Evolutionary conservation across 2,113 vertebrate species (phyloP).

Genomic region (Sula dactylatra): DNA sequence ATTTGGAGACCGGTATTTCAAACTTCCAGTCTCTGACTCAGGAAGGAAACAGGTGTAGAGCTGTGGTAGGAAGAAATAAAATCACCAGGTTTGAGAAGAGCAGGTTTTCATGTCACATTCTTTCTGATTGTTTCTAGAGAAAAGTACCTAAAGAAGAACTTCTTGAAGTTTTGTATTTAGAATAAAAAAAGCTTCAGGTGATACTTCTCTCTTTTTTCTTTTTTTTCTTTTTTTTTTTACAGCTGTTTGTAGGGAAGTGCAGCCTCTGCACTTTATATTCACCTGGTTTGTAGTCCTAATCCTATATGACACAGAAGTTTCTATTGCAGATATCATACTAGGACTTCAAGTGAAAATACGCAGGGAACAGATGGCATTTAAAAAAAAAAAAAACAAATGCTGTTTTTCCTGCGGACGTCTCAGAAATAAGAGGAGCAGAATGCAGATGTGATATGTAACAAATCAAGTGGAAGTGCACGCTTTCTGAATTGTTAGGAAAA

Average conservation of each 20-base stretch:
- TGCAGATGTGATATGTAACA: slow-evolving; percentile 1
- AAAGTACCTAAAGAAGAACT: background rate
- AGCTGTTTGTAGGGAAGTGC: background rate
- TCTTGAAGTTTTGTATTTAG: background rate
- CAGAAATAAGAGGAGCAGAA: background rate
- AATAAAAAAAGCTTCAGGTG: background rate
- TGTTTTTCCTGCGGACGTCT: background rate
- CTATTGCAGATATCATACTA: background rate
- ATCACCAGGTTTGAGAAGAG: background rate
- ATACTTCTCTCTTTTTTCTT: background rate
- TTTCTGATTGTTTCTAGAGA: background rate
- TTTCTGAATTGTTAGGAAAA: background rate
- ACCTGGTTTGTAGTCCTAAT: background rate
- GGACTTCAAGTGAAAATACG: slow-evolving; percentile 15
- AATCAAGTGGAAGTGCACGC: background rate
- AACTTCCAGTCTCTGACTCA: background rate
- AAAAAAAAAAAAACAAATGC: background rate
- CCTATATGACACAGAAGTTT: slow-evolving; percentile 24
- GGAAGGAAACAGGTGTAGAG: background rate
- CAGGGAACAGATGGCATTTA: slow-evolving; percentile 30
- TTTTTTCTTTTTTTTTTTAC: background rate
- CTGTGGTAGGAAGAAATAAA: background rate
- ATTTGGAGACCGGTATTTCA: background rate
- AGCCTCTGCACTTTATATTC: background rate
- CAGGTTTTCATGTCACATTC: rapidly evolving